Base-by-base conservation (phyloP, 2,797 vertebrate species). In the Todus mexicanus region DNA sequence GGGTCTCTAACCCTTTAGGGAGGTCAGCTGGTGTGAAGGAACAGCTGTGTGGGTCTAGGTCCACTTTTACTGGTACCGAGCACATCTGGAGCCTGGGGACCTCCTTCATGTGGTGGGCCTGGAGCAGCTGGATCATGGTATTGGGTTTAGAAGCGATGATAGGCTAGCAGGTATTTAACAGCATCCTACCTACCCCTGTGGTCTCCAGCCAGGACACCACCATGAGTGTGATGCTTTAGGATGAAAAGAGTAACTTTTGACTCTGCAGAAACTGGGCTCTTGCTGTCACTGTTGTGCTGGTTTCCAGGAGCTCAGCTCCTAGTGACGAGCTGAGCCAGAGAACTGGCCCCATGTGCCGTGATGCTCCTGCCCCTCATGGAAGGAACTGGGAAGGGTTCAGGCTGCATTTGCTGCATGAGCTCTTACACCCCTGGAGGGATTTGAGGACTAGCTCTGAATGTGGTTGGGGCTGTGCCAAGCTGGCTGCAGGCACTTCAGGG, bases 291-390 rank as follows among this genome's bases (percentile, higher is more conserved):
- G 1, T 20, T 11, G 3, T 4, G 13, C 22, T 42, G 20, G 21
- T 33, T 59, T 17, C 42, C 53, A 10, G n/a, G 31, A 60, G 10
- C 26, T 15, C 1, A 2, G 21, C 42, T 71, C 29, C 18, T 33
- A 4, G 51, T 23, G 37, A 35, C 19, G 37, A 42, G 19, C n/a
- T n/a, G 61, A 68, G 38, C 38, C 19, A 25, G 47, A 23, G 56
- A 27, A 8, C 22, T 1, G 2, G 40, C 35, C 53, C 4, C 1
- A 1, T 25, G 18, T 40, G 26, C 35, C 0, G 1, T 23, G 38
- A 20, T 8, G 38, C 38, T 87, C 15, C 66, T 72, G 68, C 56
- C 59, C 33, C 7, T 35, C 29, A 4, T n/a, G 75, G 68, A 35
- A 69, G 21, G 25, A 57, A 6, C 18, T 85, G 72, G 26, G 31